Conservation (phyloP, 2,113 vertebrate genomes). For the Myiozetetes cayanensis region DNA sequence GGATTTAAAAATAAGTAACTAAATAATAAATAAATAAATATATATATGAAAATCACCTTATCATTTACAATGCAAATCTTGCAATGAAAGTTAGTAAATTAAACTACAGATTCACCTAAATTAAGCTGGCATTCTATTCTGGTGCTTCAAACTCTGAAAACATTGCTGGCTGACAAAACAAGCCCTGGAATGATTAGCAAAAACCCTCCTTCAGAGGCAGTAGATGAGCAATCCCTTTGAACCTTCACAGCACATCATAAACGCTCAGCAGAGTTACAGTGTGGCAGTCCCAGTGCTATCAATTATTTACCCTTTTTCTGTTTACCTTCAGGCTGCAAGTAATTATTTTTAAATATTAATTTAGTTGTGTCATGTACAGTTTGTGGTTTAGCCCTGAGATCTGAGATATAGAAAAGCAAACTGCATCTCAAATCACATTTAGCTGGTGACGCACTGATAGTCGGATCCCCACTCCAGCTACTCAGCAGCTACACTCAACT, state of each 20-base stretch:
- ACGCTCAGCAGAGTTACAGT: slow-evolving; percentile 57
- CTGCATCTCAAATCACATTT: slow-evolving; percentile 58
- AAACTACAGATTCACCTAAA: slow-evolving; percentile 58
- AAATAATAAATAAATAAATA: neutral
- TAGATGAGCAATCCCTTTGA: slow-evolving; percentile 60
- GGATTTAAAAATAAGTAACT: neutral
- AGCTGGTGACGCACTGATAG: neutral
- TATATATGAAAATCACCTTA: slow-evolving; percentile 41
- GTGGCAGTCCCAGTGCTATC: slow-evolving; percentile 74
- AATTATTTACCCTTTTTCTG: slow-evolving; percentile 85
- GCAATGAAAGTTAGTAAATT: slow-evolving; percentile 56
- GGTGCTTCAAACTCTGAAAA: slow-evolving; percentile 48
- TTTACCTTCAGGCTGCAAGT: slow-evolving; percentile 84
- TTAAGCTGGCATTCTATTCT: slow-evolving; percentile 61
- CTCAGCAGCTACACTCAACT: slow-evolving; percentile 13
- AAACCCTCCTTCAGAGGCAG: slow-evolving; percentile 50
- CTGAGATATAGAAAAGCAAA: slow-evolving; percentile 56
- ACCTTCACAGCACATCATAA: slow-evolving; percentile 60
- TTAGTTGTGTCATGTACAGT: slow-evolving; percentile 82
- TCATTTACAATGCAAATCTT: slow-evolving; percentile 68
- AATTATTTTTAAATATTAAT: slow-evolving; percentile 93
- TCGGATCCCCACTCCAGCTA: neutral
- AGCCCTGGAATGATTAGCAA: slow-evolving; percentile 57
- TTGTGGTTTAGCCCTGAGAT: slow-evolving; percentile 68
- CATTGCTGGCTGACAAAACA: slow-evolving; percentile 57